These are phyloP conservation scores for Yasuhikotakia modesta DNA, from an alignment of 2,797 vertebrate genomes.

Conservation along the genomic window DNA sequence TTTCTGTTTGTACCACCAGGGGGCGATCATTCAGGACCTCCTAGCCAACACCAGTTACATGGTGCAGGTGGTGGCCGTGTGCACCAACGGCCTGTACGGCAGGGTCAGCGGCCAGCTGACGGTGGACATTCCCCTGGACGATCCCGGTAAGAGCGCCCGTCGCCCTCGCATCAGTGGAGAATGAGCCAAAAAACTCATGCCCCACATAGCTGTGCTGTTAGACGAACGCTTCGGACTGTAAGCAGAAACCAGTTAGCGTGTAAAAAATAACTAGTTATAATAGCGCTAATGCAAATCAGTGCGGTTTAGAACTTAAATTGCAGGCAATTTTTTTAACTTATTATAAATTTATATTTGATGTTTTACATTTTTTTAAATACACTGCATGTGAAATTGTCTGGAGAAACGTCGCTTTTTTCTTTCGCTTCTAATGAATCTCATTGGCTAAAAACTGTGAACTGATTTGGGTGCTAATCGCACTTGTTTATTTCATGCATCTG, in stretches of 20 bases:
- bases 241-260: slow-evolving; percentile 66
- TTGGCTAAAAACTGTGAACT: neutral
- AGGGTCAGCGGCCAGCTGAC: slow-evolving; percentile 85
- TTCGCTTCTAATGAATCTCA: neutral
- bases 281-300: no score
- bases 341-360: neutral
- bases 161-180: slow-evolving; percentile 50
- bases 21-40: slow-evolving; percentile 90
- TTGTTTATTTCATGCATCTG: neutral
- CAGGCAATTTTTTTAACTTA: slow-evolving; percentile 1
- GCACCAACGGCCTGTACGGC: slow-evolving; percentile 89
- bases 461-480: neutral
- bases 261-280: neutral
- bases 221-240: slow-evolving; percentile 23
- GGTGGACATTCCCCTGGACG: slow-evolving; percentile 84
- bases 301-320: no score
- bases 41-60: slow-evolving; percentile 89
- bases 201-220: neutral
- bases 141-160: slow-evolving; percentile 83
- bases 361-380: neutral
- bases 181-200: slow-evolving; percentile 26
- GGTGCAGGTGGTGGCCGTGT: slow-evolving; percentile 92
- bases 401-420: neutral
- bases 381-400: no score
- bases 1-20: slow-evolving; percentile 74